Evolutionary conservation across 2,888 invertebrate genomes (phyloP), one percentile per base, ranked within the genome.

Genomic region (Stenchaetothrips biformis): DNA sequence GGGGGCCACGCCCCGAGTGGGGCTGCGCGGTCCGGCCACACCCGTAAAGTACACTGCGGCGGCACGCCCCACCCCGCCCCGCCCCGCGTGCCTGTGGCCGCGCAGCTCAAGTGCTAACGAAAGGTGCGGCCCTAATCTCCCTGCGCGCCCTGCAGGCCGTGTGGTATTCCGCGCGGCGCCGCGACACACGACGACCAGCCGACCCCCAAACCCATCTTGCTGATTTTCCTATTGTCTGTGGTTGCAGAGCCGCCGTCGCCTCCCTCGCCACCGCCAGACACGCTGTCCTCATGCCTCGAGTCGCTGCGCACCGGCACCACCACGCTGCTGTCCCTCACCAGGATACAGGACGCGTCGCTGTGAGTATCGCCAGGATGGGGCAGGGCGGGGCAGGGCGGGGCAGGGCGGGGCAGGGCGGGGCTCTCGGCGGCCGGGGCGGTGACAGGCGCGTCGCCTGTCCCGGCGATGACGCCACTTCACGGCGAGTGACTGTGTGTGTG

Each of bases 221-320:
- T 53, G 9, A 13, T 53, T 53, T 53, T 53, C 53, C 6, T n/a
- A n/a, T 21, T 7, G 3, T 18, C 48, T 78, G 1, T 78, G 18
- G 37, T 79, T 37, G 37, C 37, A 27, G 53, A 48, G 59, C 48
- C 25, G 79, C 79, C 18, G 18, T 79, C 25, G 27, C 62, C 37
- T 48, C 48, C 80, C n/a, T 82, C 80, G 9, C 81, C 81, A 16
- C 81, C 81, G 11, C 77, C 81, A 16, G 81, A 81, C 59, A 59
- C 79, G 48, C 67, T 81, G 59, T 78, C 81, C 13, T 81, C 80
- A 53, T 82, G 82, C 78, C 79, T 81, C n/a, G 82, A 82, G 80
- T 81, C 78, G 37, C 79, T 82, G 49, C 80, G 81, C 13, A 82
- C 82, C n/a, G 81, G 80, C 37, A 82, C 78, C 80, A 82, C 67